Conservation (phyloP, 2,888 invertebrate genomes). For the Chloroclystis v-ata region DNA sequence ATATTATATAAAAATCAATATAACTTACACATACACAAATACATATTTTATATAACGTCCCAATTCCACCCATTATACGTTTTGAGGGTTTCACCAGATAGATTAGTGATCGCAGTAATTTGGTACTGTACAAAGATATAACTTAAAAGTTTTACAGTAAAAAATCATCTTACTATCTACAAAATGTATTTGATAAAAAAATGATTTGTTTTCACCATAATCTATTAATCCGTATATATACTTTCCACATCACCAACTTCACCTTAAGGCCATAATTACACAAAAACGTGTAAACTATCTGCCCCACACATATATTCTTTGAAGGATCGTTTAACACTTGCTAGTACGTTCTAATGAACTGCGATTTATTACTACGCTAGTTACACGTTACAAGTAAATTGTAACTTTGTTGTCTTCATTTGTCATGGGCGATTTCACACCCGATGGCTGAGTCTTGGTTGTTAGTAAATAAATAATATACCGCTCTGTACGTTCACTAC, state of each 20-base stretch:
- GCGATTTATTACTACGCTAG: constrained; percentile 25
- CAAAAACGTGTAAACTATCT: constrained; percentile 61
- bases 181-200: too few relatives aligned
- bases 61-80: too few relatives aligned
- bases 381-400: constrained; percentile 5
- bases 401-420: constrained; percentile 8
- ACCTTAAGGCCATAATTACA: constrained; percentile 19
- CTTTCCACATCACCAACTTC: constrained; percentile 8
- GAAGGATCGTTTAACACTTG: constrained; percentile 29
- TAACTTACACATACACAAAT: too few relatives aligned
- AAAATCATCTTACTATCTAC: too few relatives aligned
- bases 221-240: too few relatives aligned
- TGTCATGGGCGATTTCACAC: constrained; percentile 11
- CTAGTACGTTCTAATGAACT: constrained; percentile 19
- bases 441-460: neutral
- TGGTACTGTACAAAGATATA: too few relatives aligned
- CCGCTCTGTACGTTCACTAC: neutral
- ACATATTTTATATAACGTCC: too few relatives aligned
- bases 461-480: neutral
- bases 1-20: too few relatives aligned
- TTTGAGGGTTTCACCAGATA: too few relatives aligned
- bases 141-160: too few relatives aligned
- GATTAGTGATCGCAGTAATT: too few relatives aligned
- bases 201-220: too few relatives aligned
- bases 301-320: constrained; percentile 30